A percentile compares a stretch with the other conserved stretches of the same genome.
Evolutionary conservation across 2,888 invertebrate genomes (phyloP).

Genomic region (Seira musarum): DNA sequence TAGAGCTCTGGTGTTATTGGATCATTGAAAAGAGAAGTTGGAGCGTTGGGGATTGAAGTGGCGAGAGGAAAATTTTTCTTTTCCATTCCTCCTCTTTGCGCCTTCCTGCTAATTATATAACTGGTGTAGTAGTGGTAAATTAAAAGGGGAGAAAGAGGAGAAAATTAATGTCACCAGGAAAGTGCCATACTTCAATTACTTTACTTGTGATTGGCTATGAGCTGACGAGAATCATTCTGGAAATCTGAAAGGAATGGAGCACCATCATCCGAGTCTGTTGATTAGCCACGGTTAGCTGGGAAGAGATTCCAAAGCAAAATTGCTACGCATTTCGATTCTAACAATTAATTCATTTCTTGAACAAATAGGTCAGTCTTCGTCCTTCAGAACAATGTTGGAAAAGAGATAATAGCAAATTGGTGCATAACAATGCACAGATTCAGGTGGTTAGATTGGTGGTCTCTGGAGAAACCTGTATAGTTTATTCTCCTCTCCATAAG

Average conservation of each 20-base stretch:
- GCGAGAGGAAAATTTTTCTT: background rate
- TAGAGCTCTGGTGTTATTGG: background rate
- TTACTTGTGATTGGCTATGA: background rate
- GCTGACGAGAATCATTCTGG: background rate
- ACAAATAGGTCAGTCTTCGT: background rate
- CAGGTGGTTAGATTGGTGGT: background rate
- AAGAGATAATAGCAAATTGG: background rate
- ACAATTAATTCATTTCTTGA: background rate
- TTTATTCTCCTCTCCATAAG: too few relatives aligned
- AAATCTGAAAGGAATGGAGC: background rate
- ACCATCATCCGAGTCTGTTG: background rate
- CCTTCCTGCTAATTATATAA: conserved; percentile 3
- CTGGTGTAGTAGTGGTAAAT: background rate
- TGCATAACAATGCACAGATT: background rate
- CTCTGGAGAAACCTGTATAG: conserved; percentile 6
- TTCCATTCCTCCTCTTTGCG: background rate
- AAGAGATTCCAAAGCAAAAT: too few relatives aligned
- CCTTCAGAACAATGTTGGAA: background rate
- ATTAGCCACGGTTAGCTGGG: too few relatives aligned
- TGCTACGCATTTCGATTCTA: too few relatives aligned
- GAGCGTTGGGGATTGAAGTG: conserved; percentile 7
- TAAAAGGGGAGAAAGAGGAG: background rate
- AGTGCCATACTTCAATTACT: background rate
- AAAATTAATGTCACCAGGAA: background rate
- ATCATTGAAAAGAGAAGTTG: conserved; percentile 1